Base-by-base conservation (phyloP, 2,888 invertebrate genomes). In the Drosophila neonasuta region DNA sequence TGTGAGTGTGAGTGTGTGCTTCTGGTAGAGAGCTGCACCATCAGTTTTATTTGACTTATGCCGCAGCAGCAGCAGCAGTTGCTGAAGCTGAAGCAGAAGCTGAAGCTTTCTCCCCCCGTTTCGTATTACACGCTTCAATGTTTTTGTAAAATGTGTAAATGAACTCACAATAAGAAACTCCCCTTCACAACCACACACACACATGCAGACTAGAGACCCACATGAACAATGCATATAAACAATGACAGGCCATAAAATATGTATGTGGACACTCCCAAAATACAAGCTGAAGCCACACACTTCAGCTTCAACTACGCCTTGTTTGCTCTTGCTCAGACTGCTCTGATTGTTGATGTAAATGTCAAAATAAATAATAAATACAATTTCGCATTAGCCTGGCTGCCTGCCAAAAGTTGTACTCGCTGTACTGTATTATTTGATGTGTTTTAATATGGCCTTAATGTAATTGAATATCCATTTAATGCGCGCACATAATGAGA, bases 311-410 rank as follows among this genome's bases (percentile, higher is more conserved):
- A 52, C 42, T 51, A 52, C 32, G 49, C 44, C 36, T 42, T 62
- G 60, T 65, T 68, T 68, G 57, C 64, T 52, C 60, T 24, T 24
- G 32, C 32, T 24, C 80, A 58, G 61, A 56, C 67, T 24, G 24
- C 24, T 81, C 62, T 64, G 78, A 80, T 83, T 82, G 70, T 71
- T 84, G 71, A 79, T 84, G 84, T 84, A 74, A 86, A 81, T 81
- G 81, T 77, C 81, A 86, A 74, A 84, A 80, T 80, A 81, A 86
- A 87, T 86, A 86, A 87, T 87, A 84, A 77, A 87, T 81, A 80
- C 57, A 68, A 60, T 74, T 68, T 68, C 57, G 68, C 56, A 72
- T 79, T 63, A 70, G 79, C 24, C 24, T 24, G 24, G 24, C 57
- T 60, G 64, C 5, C 29, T 52, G 51, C 51, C 11, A 41, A 39